Base-by-base conservation (phyloP, 2,113 vertebrate species). In the Camelus bactrianus region DNA sequence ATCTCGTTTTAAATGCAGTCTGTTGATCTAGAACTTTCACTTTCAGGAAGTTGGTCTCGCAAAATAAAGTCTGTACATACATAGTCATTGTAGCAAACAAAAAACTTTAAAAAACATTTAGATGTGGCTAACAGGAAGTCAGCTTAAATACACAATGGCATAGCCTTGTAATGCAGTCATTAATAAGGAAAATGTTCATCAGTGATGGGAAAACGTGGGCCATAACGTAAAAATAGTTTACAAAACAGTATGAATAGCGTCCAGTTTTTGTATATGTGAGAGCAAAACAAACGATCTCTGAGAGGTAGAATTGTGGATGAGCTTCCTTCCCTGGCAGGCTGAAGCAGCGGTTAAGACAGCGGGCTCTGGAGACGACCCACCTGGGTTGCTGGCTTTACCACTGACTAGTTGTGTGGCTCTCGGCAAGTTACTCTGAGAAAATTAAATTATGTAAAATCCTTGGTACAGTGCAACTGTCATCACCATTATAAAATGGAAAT, bases 371-470 rank as follows among this genome's bases (percentile, higher is more conserved):
- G 69, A 52, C 4, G n/a, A 72, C 28, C 42, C n/a, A 77, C 0
- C 14, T 67, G 62, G 72, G 50, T 46, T n/a, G 16, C 86, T 64
- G 38, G 19, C 42, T 38, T 22, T 64, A 46, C 87, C 16, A 30
- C 42, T n/a, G 58, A 20, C 15, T 28, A 65, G 7, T 10, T 22
- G 35, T 67, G 38, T 76, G 28, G 35, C 70, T 76, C 70, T 48
- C 15, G 82, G 73, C 28, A 87, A 28, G 24, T 79, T 38, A 87
- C 38, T 60, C 50, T 12, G 75, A 79, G 52, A 60, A 79, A 85
- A 93, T 93, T 38, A 76, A 35, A 4, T 90, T 77, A 48, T 65
- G 48, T 42, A 90, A 93, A 76, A 46, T 52, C 58, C 72, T 93
- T 56, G 54, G 48, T 76, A 56, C 30, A 14, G 14, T 73, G 56